Base-by-base conservation (phyloP, 2,797 vertebrate genomes). In the Remorina albescens region DNA sequence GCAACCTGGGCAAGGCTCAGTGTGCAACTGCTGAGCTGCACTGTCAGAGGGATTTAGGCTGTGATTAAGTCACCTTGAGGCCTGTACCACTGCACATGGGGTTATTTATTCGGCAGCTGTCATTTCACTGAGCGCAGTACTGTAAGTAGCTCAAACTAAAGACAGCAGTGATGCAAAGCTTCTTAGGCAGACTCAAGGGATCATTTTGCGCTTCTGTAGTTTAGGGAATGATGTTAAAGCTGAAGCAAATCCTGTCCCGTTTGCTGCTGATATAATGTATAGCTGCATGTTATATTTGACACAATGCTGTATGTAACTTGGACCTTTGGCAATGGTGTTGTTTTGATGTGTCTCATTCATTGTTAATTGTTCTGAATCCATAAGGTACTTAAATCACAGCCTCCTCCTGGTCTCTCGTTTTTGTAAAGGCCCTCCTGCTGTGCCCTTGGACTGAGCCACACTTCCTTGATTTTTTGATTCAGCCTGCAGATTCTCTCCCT, bases 81-180 rank as follows among this genome's bases (percentile, higher is more conserved):
- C 39, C 59, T 47, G 30, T 25, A 39, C 42, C 13, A 28, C 66
- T n/a, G 53, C 18, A 61, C 28, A 67, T 54, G 51, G 58, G 36
- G 53, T 61, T 75, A 70, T 89, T 75, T 71, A 68, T 84, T 83
- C 55, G 21, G 62, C 71, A 70, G 68, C 84, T 84, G 83, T 84
- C 81, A 75, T 78, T 84, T 83, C 46, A 61, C 1, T 63, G 69
- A 76, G 46, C 39, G 55, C 54, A 57, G n/a, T n/a, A n/a, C n/a
- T n/a, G 34, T 75, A 62, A 84, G 79, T 64, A 69, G 76, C 41
- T 87, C 55, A 42, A 36, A 50, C 49, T 55, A 60, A 71, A 80
- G 44, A 71, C 62, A 8, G 60, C 56, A 78, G 78, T 66, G 64
- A 69, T 65, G 82, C 71, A 75, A 78, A 82, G 73, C 71, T 70